Evolutionary conservation across 53 echinoderm and acorn worm species (phyloP).

Genomic region (Crossaster papposus): DNA sequence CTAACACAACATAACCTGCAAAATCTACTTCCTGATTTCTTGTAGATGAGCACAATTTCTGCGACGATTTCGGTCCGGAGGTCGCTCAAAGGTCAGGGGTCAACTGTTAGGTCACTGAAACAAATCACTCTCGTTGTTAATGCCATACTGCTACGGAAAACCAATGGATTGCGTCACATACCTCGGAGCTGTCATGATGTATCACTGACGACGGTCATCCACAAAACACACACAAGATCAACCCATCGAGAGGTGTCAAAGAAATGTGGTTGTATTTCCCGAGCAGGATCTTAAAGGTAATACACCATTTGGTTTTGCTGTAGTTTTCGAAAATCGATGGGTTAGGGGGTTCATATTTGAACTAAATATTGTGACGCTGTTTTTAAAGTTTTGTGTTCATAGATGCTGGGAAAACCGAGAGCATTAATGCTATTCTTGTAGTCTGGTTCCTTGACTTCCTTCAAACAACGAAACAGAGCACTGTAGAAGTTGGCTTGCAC

Average conservation of each 20-base stretch:
- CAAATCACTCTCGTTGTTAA: constrained; percentile 29
- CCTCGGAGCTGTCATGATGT: constrained; percentile 27
- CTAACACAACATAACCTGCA: background rate
- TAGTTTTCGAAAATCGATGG: too few species aligned
- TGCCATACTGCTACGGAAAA: constrained; percentile 21
- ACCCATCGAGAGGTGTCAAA: background rate
- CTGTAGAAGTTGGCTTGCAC: too few species aligned
- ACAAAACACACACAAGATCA: background rate
- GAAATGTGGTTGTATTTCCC: too few species aligned
- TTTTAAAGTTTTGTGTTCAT: too few species aligned
- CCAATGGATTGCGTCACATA: constrained; percentile 1
- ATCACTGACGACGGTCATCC: background rate
- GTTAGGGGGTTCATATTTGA: too few species aligned
- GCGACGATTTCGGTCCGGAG: background rate
- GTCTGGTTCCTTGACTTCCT: too few species aligned
- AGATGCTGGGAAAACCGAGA: too few species aligned
- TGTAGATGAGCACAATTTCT: background rate
- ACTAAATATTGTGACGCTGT: too few species aligned
- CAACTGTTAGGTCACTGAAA: background rate
- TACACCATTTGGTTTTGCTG: too few species aligned
- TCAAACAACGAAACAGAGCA: too few species aligned
- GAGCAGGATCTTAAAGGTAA: too few species aligned
- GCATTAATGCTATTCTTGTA: too few species aligned
- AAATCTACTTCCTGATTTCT: background rate
- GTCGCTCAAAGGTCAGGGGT: background rate